Evolutionary conservation across 2,888 invertebrate genomes (phyloP), one percentile per base, ranked within the genome.

Genomic region (Drosophila austrosaltans): DNA sequence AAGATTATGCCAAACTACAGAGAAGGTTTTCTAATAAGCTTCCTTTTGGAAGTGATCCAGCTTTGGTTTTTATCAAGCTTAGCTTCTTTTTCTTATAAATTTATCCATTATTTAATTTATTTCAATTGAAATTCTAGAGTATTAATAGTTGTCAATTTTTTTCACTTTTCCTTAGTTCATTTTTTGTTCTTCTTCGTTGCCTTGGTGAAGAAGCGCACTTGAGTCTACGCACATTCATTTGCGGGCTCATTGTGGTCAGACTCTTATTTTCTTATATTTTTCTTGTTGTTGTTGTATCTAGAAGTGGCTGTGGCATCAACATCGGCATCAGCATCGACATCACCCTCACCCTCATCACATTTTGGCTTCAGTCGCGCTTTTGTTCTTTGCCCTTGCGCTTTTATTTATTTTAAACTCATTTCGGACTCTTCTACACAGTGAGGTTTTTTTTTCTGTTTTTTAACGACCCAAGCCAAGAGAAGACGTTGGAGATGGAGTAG

Each of bases 321-420:
- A 48, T 30, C 48, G 16, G 25, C n/a, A 40, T 65, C 78, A 65
- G 60, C 78, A 67, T 65, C 77, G 78, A 80, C 82, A 81, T 75
- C 84, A 87, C 83, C 82, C 82, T 82, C 82, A 75, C 83, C 74
- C 79, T 82, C 69, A 72, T 67, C 63, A 66, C 73, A 66, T 60
- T 48, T 48, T 48, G 48, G 59, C 42, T 22, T 22, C 61, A 22
- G 63, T 7, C 53, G 63, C 53, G 77, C 76, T 79, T 76, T 79
- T 76, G 77, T 77, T 86, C 81, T 75, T 78, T 72, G 64, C 36
- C 65, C 74, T 72, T 48, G 48, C 48, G 76, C 78, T 79, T 82
- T 85, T 85, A 84, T 88, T 89, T 89, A 88, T 88, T 88, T 82
- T 82, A 84, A 82, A 80, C 78, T 89, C 87, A 80, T 86, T 87